Evolutionary conservation across 2,797 vertebrate genomes (phyloP), one percentile per base, ranked within the genome.

Genomic region (Myripristis murdjan): DNA sequence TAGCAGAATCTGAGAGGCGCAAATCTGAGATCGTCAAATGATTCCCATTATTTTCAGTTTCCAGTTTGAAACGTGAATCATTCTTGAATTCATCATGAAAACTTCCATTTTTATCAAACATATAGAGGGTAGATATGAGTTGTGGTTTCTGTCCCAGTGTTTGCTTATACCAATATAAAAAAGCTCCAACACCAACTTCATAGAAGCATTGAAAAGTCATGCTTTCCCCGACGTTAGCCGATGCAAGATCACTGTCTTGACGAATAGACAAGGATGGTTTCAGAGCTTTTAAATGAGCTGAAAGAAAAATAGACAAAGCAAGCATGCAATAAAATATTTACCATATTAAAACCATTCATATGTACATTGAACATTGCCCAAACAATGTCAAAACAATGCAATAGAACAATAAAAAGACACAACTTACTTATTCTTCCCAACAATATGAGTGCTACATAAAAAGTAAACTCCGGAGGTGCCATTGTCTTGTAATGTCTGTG

Each of bases 101-200:
- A 4, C 0, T n/a, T 1, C 0, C 4, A 1, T 7, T 5, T 22
- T 11, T 46, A 0, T 60, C 39, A 22, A 24, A 74, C 1, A 15
- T 51, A 23, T 62, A 72, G 2, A 16, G 33, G 0, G 22, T 48
- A 3, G 76, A 69, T 1, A 91, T 33, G 0, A 81, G 56, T 5
- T 46, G 44, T 3, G 64, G 81, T 35, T 71, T 68, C 20, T 59
- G 48, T 0, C 82, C 86, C 16, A 64, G 44, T 15, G 0, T n/a
- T 23, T 87, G 86, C 24, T 79, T 84, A 5, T 75, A 81, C 87
- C 87, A 91, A 47, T 58, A 10, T 11, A 2, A 46, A 1, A 1
- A n/a, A n/a, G n/a, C 5, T 18, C 35, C 22, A 5, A 3, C 9
- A 0, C 67, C 23, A 8, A 0, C 43, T 2, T 31, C 6, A 62